These are phyloP conservation scores for Embidobia sp. DNA, from an alignment of 2,888 invertebrate genomes.

Conservation along the genomic window DNA sequence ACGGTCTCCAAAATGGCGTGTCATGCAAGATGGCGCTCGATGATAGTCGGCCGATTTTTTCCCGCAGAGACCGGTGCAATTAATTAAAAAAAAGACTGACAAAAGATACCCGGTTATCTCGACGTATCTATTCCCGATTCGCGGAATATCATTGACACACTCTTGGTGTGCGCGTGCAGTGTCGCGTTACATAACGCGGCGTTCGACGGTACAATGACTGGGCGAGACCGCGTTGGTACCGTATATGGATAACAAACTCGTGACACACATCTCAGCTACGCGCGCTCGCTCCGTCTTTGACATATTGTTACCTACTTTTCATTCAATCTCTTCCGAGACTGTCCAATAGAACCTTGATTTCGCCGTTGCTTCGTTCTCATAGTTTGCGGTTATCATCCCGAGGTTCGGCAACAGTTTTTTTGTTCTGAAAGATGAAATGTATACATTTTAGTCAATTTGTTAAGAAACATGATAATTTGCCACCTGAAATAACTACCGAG, in stretches of 20 bases:
- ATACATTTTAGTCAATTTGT: no score
- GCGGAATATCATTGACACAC: slow-evolving; percentile 61
- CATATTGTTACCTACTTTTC: slow-evolving; percentile 56
- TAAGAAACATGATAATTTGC: no score
- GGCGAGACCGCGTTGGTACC: slow-evolving; percentile 70
- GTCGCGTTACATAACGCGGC: slow-evolving; percentile 67
- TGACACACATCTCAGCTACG: slow-evolving; percentile 77
- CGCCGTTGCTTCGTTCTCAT: no score
- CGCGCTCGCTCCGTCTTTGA: slow-evolving; percentile 34
- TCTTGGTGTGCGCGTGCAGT: slow-evolving; percentile 53
- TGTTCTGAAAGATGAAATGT: no score
- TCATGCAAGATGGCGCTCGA: no score
- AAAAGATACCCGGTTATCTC: slow-evolving; percentile 16
- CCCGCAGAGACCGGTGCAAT: background rate
- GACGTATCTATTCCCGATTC: slow-evolving; percentile 23
- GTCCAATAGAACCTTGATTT: slow-evolving; percentile 22
- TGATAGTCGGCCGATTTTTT: no score
- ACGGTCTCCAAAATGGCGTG: background rate
- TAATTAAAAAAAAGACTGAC: slow-evolving; percentile 2
- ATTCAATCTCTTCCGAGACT: slow-evolving; percentile 33
- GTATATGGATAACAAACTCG: slow-evolving; percentile 76
- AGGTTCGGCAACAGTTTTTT: no score
- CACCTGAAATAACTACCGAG: no score
- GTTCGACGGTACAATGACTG: slow-evolving; percentile 71
- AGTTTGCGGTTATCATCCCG: no score